Evolutionary conservation across 2,113 vertebrate genomes (phyloP), one percentile per base, ranked within the genome.

Genomic region (Ailurus styani): DNA sequence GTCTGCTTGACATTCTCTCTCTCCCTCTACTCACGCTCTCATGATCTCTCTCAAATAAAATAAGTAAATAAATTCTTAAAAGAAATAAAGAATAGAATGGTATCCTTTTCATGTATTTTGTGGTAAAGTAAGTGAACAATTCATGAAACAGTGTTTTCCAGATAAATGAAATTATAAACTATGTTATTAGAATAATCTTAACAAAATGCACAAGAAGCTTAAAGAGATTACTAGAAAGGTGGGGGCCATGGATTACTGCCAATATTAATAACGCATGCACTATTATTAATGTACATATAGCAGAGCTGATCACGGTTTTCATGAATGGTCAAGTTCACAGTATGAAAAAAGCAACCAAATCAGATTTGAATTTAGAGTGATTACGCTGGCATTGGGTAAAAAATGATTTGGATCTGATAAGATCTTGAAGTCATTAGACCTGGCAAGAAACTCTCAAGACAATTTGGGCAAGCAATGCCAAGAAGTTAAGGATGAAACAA

Each of bases 161-260:
- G 14, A 68, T 73, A 54, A 79, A 57, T 83, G 20, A 66, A 89
- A 57, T 47, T 66, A 54, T 12, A 86, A 8, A 60, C 3, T 34
- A 27, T 0, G 40, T 42, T 81, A 70, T 52, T 6, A 86, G 23
- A 37, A 73, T 40, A 78, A 60, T 5, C 10, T 86, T 77, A 45
- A 73, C 21, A 57, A 86, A 87, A 68, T 50, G 17, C 2, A 9
- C 3, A 83, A 8, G 7, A 64, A 83, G 8, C 4, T 62, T 92
- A 73, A 62, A 82, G 92, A 13, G 1, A 75, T 84, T 81, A 4
- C 6, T n/a, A 25, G 47, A 52, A 52, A 93, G 2, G 21, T 42
- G 9, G 1, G 12, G 14, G 10, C 0, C 7, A 60, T 12, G 13
- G 5, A 57, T 45, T 42, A 68, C 2, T 18, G 9, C 5, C 34